phyloP scores from a whole-genome alignment of 2,113 vertebrate genomes.

The Montifringilla adamsi region DNA sequence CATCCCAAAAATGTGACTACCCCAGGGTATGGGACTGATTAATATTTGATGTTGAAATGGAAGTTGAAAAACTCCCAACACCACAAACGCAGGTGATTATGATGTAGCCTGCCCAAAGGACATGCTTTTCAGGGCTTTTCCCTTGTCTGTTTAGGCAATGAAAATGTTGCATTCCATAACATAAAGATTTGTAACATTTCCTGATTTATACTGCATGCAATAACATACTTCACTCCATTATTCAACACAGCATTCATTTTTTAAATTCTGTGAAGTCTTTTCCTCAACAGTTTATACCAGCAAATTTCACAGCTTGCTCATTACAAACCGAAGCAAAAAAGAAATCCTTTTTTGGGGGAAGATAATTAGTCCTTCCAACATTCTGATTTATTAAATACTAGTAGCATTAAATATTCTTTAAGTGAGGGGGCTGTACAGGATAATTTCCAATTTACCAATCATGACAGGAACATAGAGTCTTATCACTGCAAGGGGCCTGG shows the following conservation, averaged over 20 bases:
- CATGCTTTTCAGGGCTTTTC: not conserved
- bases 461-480: not conserved
- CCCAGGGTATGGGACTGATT: not conserved
- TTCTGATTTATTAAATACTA: not conserved
- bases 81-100: not conserved
- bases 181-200: not conserved
- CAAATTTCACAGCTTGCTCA: not conserved
- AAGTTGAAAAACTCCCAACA: not conserved
- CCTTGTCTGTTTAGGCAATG: not conserved
- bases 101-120: accelerated
- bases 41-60: not conserved
- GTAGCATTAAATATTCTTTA: not conserved
- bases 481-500: not conserved
- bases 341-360: not conserved
- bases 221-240: not conserved
- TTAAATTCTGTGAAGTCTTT: not conserved
- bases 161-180: not conserved
- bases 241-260: not conserved
- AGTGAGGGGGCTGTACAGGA: not conserved
- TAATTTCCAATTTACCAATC: conserved; percentile 1
- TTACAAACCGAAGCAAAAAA: not conserved
- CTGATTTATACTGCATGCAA: not conserved
- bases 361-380: not conserved
- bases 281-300: not conserved
- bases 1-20: not conserved